Conservation (phyloP, 1,140 invertebrate genomes). For the Asbolus verrucosus region DNA sequence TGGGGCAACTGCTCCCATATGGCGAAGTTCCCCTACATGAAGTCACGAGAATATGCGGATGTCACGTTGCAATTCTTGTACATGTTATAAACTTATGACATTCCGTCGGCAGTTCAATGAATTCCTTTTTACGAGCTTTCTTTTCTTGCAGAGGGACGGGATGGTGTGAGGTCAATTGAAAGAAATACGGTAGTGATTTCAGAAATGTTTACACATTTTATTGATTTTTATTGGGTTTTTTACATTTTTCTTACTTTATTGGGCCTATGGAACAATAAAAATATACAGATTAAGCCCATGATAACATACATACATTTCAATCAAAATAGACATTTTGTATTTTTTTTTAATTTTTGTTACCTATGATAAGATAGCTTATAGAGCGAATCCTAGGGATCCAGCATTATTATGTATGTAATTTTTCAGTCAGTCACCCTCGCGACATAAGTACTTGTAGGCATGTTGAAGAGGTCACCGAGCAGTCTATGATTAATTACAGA, state of each 20-base stretch:
- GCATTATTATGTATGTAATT: slow-evolving; percentile 44
- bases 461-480: slow-evolving; percentile 54
- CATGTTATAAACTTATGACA: slow-evolving; percentile 15
- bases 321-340: slow-evolving; percentile 61
- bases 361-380: slow-evolving; percentile 45
- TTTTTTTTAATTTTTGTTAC: slow-evolving; percentile 51
- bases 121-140: slow-evolving; percentile 36
- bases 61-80: slow-evolving; percentile 25
- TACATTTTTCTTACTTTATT: slow-evolving; percentile 54
- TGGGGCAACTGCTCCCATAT: slow-evolving; percentile 27
- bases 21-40: slow-evolving; percentile 16
- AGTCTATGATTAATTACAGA: slow-evolving; percentile 47
- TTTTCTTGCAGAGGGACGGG: slow-evolving; percentile 15
- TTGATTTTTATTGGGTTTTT: slow-evolving; percentile 58
- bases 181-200: slow-evolving; percentile 26
- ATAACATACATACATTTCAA: slow-evolving; percentile 62
- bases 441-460: slow-evolving; percentile 59
- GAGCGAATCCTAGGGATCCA: slow-evolving; percentile 50
- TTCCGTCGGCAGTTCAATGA: slow-evolving; percentile 21
- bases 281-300: slow-evolving; percentile 60
- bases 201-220: slow-evolving; percentile 52
- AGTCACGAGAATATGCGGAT: slow-evolving; percentile 35
- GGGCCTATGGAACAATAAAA: slow-evolving; percentile 61
- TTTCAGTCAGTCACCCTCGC: slow-evolving; percentile 57
- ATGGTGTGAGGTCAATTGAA: slow-evolving; percentile 22